Conservation (phyloP, 2,888 invertebrate genomes). For the Abrostola triplasia region DNA sequence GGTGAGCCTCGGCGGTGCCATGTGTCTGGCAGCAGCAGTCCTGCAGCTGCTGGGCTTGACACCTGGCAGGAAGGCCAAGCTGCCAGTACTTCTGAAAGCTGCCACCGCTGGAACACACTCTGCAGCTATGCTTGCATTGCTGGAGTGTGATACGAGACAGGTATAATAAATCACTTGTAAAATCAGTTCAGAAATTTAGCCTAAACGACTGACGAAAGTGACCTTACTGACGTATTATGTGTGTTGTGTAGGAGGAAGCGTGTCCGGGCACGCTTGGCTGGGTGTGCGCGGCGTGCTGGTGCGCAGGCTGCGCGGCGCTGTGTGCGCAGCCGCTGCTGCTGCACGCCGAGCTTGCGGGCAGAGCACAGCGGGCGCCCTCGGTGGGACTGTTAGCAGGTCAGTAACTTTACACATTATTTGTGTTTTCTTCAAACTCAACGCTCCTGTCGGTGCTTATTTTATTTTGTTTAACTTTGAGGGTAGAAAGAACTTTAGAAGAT, state of each 20-base stretch:
- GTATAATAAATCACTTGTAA: conserved; percentile 49
- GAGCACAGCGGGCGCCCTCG: conserved; percentile 90
- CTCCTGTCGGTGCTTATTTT: too few relatives aligned
- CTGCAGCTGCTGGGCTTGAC: conserved; percentile 75
- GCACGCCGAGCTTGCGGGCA: conserved; percentile 90
- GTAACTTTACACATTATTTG: too few relatives aligned
- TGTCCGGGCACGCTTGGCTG: conserved; percentile 90
- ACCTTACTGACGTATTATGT: too few relatives aligned
- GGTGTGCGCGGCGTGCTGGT: conserved; percentile 91
- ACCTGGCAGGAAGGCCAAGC: conserved; percentile 66
- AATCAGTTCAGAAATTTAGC: background rate
- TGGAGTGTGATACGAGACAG: conserved; percentile 81
- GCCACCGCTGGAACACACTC: conserved; percentile 80
- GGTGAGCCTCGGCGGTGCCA: conserved; percentile 77
- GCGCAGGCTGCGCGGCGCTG: conserved; percentile 91
- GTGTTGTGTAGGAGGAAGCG: conserved; percentile 71
- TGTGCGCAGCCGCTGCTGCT: conserved; percentile 91
- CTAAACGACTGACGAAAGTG: too few relatives aligned
- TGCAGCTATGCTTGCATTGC: conserved; percentile 75
- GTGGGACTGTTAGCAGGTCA: conserved; percentile 91
- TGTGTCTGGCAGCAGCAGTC: conserved; percentile 79
- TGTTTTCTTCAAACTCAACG: too few relatives aligned
- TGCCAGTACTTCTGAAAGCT: conserved; percentile 75
- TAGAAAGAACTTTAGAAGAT: too few relatives aligned
- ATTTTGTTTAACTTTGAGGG: too few relatives aligned